These are phyloP conservation scores for Diachasmimorpha longicaudata DNA, from an alignment of 1,140 invertebrate species.

Conservation along the genomic window DNA sequence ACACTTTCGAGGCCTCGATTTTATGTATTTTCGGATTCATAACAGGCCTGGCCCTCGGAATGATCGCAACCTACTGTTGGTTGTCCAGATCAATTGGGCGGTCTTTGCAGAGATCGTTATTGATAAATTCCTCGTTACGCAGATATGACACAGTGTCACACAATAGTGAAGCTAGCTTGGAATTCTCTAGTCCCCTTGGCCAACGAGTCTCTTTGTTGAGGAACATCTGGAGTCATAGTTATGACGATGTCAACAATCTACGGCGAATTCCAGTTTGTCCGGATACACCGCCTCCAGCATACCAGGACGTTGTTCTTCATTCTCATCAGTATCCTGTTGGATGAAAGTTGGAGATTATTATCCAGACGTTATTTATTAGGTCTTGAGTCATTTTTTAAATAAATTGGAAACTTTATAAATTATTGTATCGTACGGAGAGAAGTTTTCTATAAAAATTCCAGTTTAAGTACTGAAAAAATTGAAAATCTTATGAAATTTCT, in stretches of 20 bases:
- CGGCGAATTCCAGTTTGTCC: constrained; percentile 39
- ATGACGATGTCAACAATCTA: not conserved
- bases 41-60: not conserved
- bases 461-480: too few relatives aligned
- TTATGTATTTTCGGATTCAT: not conserved
- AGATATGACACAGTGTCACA: not conserved
- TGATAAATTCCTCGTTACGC: not conserved
- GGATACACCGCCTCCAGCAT: constrained; percentile 54
- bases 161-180: not conserved
- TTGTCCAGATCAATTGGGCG: not conserved
- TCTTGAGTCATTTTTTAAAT: not conserved
- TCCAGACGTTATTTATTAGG: not conserved
- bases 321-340: constrained; percentile 32
- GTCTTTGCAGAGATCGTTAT: not conserved
- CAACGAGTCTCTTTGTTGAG: constrained; percentile 45
- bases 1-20: not conserved
- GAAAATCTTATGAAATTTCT: too few relatives aligned
- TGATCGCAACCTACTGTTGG: not conserved
- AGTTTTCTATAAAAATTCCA: too few relatives aligned
- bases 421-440: too few relatives aligned
- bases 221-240: constrained; percentile 32
- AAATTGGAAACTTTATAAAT: too few relatives aligned
- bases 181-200: constrained; percentile 22
- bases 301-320: constrained; percentile 52
- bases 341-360: not conserved